Base-by-base conservation (phyloP, 1,140 invertebrate species). In the Macrobrachium nipponense region DNA sequence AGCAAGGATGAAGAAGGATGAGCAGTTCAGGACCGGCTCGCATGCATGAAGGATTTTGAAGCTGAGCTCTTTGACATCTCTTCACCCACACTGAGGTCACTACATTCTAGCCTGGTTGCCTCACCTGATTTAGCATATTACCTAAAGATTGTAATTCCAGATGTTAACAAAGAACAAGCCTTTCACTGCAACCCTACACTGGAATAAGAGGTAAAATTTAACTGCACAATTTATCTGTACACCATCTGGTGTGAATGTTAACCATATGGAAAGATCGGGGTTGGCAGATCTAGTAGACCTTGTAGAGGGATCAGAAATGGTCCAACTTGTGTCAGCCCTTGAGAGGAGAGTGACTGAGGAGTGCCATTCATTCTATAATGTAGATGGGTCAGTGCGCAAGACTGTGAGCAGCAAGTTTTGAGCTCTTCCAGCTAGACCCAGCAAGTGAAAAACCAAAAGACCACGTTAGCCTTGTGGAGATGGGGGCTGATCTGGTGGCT, bases 201-300 rank as follows among this genome's bases (percentile, higher is more conserved):
- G 43, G 77, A 79, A 79, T 61, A 79, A 79, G 60, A 79, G 51
- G 77, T 58, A 10, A 64, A 79, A 23, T 61, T 79, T 79, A 5
- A n/a, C 11, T 23, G n/a, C 14, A 15, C 12, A 79, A 27, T 17
- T 61, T 51, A n/a, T 60, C 12, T 64, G 61, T 79, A 14, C 18
- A 27, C 17, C n/a, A 61, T 27, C 77, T 14, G 10, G 77, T 77
- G 6, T 79, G 51, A 79, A 79, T 8, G 58, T 79, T 58, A n/a
- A 51, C 15, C 77, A 79, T 6, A 62, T 79, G 58, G 77, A 44
- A 36, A 51, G 44, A 51, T 6, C 10, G 44, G 44, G 44, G 44
- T 51, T 51, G 44, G 44, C 5, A 10, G 44, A 10, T 10, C 44
- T 51, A 5, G 10, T 75, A 75, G 72, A 75, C 20, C 72, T 75